Evolutionary conservation across 2,888 invertebrate species (phyloP).

Genomic region (Sinhomidia bicolor): DNA sequence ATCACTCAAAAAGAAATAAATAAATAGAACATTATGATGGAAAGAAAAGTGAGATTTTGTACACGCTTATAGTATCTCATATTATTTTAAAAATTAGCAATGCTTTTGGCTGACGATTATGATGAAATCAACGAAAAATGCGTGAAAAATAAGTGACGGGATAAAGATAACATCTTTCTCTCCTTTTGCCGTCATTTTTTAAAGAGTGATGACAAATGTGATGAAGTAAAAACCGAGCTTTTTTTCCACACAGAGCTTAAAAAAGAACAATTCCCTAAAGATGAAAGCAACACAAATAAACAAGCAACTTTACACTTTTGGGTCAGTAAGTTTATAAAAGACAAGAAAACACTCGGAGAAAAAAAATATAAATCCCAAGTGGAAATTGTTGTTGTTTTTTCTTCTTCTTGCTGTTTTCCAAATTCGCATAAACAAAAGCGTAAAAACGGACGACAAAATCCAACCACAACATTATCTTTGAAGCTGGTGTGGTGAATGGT

Average conservation of each 20-base stretch:
- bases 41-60: neutral
- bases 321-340: neutral
- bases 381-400: conserved; percentile 27
- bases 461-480: neutral
- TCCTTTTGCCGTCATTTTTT: too few species aligned
- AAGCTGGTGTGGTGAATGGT: too few species aligned
- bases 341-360: too few species aligned
- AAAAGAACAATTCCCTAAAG: conserved; percentile 31
- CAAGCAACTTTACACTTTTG: conserved; percentile 23
- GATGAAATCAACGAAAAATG: neutral
- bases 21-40: neutral
- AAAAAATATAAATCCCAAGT: conserved; percentile 51
- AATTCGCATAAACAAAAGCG: too few species aligned
- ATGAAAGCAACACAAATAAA: neutral
- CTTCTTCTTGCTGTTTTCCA: neutral
- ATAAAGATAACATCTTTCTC: too few species aligned
- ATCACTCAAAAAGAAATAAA: conserved; percentile 30
- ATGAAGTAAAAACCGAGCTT: conserved; percentile 15
- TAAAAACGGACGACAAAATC: neutral
- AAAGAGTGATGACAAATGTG: conserved; percentile 51
- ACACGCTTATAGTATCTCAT: too few species aligned
- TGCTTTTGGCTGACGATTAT: too few species aligned
- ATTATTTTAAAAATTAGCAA: too few species aligned
- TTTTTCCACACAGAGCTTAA: too few species aligned
- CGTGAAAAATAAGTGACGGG: too few species aligned